Evolutionary conservation across 2,888 invertebrate species (phyloP), one percentile per base, ranked within the genome.

Genomic region (Leptopterna dolabrata): DNA sequence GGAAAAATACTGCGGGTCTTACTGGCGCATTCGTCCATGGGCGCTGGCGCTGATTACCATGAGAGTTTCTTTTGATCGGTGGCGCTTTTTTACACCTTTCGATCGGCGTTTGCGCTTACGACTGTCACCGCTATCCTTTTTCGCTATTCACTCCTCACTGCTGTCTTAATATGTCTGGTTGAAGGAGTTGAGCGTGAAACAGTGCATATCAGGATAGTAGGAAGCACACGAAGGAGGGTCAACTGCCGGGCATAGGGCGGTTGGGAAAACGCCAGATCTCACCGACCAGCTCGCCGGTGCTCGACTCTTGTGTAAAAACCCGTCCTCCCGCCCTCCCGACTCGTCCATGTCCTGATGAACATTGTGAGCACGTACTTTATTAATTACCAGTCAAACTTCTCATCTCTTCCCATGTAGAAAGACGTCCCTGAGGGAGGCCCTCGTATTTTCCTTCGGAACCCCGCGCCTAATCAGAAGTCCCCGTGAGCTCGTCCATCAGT

Each of bases 291-390:
- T 24, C 78, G 45, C 45, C 43, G 45, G 43, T 43, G 78, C 45
- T 24, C 27, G 78, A 43, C 41, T 41, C 36, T 83, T 83, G 83
- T 63, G 70, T 83, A 83, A 85, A 85, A 36, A 29, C 85, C 70
- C 80, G 55, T 63, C 45, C n/a, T 36, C 63, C 71, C 80, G 78
- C 70, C 86, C 86, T 30, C 41, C 76, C 24, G 27, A 45, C 7
- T 19, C 16, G 43, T 63, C 71, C 83, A 85, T 85, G 45, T 76
- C 85, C 85, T 85, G 85, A 87, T 87, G 80, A 87, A 87, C 86
- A 87, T 87, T 87, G 78, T 87, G 86, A 80, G 86, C 86, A 87
- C 86, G 86, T 87, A 87, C 80, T 87, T 87, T 87, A 87, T 87
- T 87, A 87, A 87, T 87, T 87, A 87, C 80, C 78, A 87, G 86